Evolutionary conservation across 2,113 vertebrate species (phyloP).

Genomic region (Mormyrus iriodes): DNA sequence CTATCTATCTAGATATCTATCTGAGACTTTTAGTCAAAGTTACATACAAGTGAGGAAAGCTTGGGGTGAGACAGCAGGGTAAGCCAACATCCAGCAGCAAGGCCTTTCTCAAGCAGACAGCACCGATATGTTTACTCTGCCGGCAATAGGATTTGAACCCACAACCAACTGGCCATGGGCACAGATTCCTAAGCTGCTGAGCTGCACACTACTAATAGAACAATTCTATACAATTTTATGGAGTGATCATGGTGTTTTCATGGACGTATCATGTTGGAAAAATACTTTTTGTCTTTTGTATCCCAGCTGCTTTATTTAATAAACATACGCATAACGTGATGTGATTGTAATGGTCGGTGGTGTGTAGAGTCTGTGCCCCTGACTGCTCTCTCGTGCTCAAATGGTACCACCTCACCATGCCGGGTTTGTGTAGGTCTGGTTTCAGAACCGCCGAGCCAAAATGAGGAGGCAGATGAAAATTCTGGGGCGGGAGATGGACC

Average conservation of each 20-base stretch:
- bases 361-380: background rate
- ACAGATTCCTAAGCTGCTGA: background rate
- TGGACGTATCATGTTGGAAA: background rate
- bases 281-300: background rate
- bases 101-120: background rate
- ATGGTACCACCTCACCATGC: background rate
- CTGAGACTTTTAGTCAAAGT: background rate
- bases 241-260: background rate
- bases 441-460: conserved; percentile 76
- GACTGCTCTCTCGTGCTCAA: background rate
- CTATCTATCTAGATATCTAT: background rate
- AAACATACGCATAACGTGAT: background rate
- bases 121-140: background rate
- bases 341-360: background rate
- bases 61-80: background rate
- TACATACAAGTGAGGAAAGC: background rate
- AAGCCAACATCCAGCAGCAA: background rate
- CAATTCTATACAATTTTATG: background rate
- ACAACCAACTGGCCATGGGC: background rate
- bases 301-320: background rate
- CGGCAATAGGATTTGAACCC: background rate
- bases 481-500: conserved; percentile 43
- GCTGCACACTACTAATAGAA: background rate
- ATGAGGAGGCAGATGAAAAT: conserved; percentile 73
- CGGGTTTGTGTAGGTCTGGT: conserved; percentile 65